These are phyloP conservation scores for Manacus vitellinus DNA, from an alignment of 2,113 vertebrate genomes.

Conservation along the genomic window DNA sequence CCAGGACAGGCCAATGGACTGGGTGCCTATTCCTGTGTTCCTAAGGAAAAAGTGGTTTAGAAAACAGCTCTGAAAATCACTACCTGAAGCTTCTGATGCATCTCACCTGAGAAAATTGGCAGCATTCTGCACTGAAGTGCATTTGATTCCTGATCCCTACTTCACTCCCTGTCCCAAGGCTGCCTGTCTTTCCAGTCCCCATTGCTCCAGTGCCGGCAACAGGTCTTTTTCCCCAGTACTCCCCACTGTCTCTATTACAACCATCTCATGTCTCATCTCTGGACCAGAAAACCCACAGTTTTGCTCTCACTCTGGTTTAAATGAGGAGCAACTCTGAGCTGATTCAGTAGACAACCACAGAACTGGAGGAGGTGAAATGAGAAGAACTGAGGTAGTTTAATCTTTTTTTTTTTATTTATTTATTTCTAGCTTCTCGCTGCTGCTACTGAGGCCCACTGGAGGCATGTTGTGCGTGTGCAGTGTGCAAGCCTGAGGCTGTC, in stretches of 20 bases:
- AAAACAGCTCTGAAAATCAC: neutral
- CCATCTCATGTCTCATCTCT: fast-evolving
- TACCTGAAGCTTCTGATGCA: neutral
- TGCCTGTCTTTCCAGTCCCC: neutral
- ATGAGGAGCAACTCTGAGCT: fast-evolving
- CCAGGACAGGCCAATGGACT: neutral
- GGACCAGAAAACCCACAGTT: neutral
- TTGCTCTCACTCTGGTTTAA: fast-evolving
- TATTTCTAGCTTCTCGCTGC: neutral
- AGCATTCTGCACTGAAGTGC: fast-evolving
- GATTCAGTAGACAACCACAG: neutral
- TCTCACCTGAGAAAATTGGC: neutral
- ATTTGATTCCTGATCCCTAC: fast-evolving
- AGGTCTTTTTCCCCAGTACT: neutral
- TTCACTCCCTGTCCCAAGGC: neutral
- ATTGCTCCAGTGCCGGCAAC: fast-evolving
- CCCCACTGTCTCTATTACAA: fast-evolving
- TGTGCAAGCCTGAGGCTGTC: neutral
- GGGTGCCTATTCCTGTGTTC: neutral
- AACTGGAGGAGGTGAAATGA: fast-evolving
- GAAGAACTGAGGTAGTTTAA: fast-evolving
- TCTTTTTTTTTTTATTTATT: neutral
- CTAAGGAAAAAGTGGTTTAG: neutral
- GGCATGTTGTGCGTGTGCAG: fast-evolving
- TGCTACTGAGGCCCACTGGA: fast-evolving